These are phyloP conservation scores for Coluber constrictor DNA, from an alignment of 2,797 vertebrate species.

Conservation along the genomic window DNA sequence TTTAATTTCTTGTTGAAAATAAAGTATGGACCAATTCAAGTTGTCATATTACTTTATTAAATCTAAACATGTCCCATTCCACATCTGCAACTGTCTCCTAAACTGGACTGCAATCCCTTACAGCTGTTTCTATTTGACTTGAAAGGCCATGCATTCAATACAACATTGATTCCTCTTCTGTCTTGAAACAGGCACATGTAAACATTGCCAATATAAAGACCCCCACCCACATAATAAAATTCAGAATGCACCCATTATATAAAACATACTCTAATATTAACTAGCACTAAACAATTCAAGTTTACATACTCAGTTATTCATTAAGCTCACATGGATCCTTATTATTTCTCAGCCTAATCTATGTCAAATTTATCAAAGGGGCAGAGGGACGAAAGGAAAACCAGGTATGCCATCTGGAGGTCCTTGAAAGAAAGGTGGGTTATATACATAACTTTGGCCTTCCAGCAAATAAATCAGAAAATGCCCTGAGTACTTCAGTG, in stretches of 20 bases:
- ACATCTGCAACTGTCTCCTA: neutral
- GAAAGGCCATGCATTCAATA: conserved; percentile 21
- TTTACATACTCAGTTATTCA: neutral
- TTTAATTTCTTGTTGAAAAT: neutral
- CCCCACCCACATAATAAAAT: neutral
- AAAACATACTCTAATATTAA: neutral
- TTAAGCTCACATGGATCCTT: neutral
- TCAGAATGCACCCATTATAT: neutral
- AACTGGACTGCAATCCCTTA: neutral
- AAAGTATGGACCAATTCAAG: neutral
- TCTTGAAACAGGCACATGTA: neutral
- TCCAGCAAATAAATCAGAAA: neutral
- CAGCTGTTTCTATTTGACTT: neutral
- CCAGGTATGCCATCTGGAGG: neutral
- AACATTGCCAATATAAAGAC: neutral
- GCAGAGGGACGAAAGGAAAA: neutral
- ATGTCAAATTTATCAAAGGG: neutral
- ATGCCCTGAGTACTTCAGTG: neutral
- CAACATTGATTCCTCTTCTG: conserved; percentile 16
- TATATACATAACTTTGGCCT: neutral
- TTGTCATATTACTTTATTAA: neutral
- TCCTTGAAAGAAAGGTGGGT: neutral
- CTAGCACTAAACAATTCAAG: neutral
- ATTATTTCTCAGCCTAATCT: neutral
- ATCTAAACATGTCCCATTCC: neutral